Evolutionary conservation across 2,113 vertebrate genomes (phyloP), one percentile per base, ranked within the genome.

Genomic region (Cromileptes altivelis): DNA sequence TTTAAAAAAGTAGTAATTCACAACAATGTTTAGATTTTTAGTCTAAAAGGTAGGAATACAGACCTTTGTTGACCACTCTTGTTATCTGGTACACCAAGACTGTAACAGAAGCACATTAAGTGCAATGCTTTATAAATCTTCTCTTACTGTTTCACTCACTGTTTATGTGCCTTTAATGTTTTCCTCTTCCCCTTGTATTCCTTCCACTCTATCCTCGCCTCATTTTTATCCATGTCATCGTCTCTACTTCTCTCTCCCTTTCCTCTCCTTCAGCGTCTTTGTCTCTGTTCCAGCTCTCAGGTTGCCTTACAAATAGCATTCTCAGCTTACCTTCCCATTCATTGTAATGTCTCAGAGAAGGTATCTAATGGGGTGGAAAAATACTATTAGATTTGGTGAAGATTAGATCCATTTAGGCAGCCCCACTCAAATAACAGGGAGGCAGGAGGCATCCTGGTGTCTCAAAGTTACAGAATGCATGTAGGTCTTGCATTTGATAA

Each of bases 381-480:
- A 68, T 49, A 70, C 56, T 49, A 53, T 76, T 53, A 78, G 79
- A 80, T 80, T 73, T 70, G 23, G 58, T 50, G 37, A 55, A 77
- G 53, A 74, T 53, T 64, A 21, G 4, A 75, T 80, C n/a, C 27
- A 57, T 56, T 83, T 23, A 78, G 58, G 42, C 58, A 53, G 25
- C 25, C 27, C 0, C 0, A 33, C 76, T 77, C 81, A 74, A 55
- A 84, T 56, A 68, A 49, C 64, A 71, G 33, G 17, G 18, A 45
- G 40, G 21, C 50, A 25, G 45, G 62, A 37, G 50, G n/a, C 40
- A 21, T 64, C 62, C 45, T 53, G 55, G 10, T 12, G 10, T 7
- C 33, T 69, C 25, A 19, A 23, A 65, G 0, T 3, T 62, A 64
- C 33, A 63, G 19, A 55, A n/a, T 45, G 33, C 27, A 23, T 69